phyloP scores from a whole-genome alignment of 2,113 vertebrate genomes.

The Madoqua kirkii region DNA sequence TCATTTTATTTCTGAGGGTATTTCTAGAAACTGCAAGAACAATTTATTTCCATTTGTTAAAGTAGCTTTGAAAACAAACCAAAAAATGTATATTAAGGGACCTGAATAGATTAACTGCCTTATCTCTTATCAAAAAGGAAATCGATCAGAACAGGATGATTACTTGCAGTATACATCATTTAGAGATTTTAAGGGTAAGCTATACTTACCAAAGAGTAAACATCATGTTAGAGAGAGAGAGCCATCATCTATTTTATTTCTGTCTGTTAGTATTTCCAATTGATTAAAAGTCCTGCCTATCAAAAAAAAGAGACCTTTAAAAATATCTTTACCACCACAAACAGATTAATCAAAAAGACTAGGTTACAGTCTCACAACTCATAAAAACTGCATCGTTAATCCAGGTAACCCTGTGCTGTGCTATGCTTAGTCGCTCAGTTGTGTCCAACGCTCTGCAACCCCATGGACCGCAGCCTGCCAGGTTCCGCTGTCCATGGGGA shows the following conservation, averaged over 20 bases:
- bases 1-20: conserved; percentile 11
- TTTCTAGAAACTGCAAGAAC: conserved; percentile 2
- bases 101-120: not conserved
- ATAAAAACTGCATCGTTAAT: not conserved
- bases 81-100: not conserved
- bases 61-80: not conserved
- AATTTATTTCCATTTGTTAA: not conserved
- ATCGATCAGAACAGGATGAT: not conserved
- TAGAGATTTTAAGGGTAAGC: not conserved
- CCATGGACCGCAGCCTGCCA: not conserved
- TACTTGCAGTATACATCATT: not conserved
- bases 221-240: not conserved
- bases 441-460: not conserved
- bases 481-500: not conserved
- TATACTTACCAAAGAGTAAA: not conserved
- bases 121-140: not conserved
- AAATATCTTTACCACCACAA: not conserved
- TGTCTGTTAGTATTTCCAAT: not conserved
- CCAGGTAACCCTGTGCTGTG: not conserved
- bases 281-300: not conserved
- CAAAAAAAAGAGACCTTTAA: not conserved
- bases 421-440: not conserved
- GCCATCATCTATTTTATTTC: not conserved
- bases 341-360: not conserved
- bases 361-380: not conserved